A percentile compares a stretch with the other conserved stretches of the same genome.
phyloP scores from a whole-genome alignment of 30 jellyfish, hydroid and myxozoan genomes.

The Phacellophora camtschatica region DNA sequence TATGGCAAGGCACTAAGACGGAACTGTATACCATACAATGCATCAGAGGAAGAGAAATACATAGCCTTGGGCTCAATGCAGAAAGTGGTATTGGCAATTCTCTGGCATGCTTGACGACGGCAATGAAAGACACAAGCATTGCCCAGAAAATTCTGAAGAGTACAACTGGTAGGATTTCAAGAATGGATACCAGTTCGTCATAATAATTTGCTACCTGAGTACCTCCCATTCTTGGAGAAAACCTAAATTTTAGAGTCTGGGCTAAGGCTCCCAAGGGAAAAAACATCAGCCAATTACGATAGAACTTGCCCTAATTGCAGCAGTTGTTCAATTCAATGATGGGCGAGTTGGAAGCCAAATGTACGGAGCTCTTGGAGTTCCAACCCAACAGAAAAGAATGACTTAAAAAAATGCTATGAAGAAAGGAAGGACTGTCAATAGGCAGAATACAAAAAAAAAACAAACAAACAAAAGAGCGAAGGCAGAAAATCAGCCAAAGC shows the following conservation, averaged over 20 bases:
- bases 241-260: not conserved
- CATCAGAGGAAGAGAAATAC: not conserved
- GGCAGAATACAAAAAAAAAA: too few species aligned
- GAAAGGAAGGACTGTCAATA: too few species aligned
- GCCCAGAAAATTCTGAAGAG: conserved; percentile 23
- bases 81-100: conserved; percentile 14
- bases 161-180: conserved; percentile 43
- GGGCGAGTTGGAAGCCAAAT: not conserved
- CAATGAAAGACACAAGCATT: conserved; percentile 1
- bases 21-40: not conserved
- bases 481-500: too few species aligned
- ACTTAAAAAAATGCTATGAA: too few species aligned
- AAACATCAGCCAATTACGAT: not conserved
- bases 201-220: conserved; percentile 1
- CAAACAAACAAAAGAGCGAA: too few species aligned
- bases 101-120: conserved; percentile 7
- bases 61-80: conserved; percentile 10
- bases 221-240: not conserved
- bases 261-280: not conserved
- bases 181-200: conserved; percentile 4
- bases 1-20: conserved; percentile 35
- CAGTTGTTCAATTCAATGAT: not conserved
- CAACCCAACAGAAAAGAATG: not conserved
- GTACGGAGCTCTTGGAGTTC: too few species aligned
- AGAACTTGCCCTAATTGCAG: not conserved